phyloP scores from a whole-genome alignment of 2,888 invertebrate species.

The Omphaloscelis lunosa region DNA sequence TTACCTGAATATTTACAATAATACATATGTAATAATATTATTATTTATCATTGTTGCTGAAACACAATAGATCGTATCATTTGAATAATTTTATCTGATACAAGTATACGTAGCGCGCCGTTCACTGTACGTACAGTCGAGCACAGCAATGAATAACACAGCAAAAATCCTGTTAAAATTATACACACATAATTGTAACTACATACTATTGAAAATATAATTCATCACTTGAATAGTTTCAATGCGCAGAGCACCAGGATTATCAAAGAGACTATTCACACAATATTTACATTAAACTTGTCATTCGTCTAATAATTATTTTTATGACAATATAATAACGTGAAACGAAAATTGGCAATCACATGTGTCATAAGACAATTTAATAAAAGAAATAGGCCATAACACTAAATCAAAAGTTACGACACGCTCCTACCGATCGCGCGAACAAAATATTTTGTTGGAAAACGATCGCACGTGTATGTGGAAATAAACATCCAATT shows the following conservation, averaged over 20 bases:
- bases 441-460: slow-evolving; percentile 49
- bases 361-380: slow-evolving; percentile 63
- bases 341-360: slow-evolving; percentile 55
- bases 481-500: slow-evolving; percentile 63
- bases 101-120: slow-evolving; percentile 81
- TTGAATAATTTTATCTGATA: slow-evolving; percentile 89
- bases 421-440: slow-evolving; percentile 39
- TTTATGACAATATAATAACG: slow-evolving; percentile 68
- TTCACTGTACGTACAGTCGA: slow-evolving; percentile 62
- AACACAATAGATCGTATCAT: slow-evolving; percentile 90
- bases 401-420: slow-evolving; percentile 65
- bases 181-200: neutral
- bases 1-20: slow-evolving; percentile 86
- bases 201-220: slow-evolving; percentile 21
- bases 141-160: slow-evolving; percentile 20
- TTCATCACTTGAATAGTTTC: slow-evolving; percentile 4
- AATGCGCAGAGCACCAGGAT: neutral
- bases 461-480: slow-evolving; percentile 45
- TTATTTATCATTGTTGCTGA: slow-evolving; percentile 89
- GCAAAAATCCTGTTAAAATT: neutral
- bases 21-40: slow-evolving; percentile 87
- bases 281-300: slow-evolving; percentile 11
- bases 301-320: slow-evolving; percentile 45
- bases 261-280: neutral
- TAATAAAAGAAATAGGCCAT: slow-evolving; percentile 66